Base-by-base conservation (phyloP, 2,888 invertebrate species). In the Phlogophora meticulosa region DNA sequence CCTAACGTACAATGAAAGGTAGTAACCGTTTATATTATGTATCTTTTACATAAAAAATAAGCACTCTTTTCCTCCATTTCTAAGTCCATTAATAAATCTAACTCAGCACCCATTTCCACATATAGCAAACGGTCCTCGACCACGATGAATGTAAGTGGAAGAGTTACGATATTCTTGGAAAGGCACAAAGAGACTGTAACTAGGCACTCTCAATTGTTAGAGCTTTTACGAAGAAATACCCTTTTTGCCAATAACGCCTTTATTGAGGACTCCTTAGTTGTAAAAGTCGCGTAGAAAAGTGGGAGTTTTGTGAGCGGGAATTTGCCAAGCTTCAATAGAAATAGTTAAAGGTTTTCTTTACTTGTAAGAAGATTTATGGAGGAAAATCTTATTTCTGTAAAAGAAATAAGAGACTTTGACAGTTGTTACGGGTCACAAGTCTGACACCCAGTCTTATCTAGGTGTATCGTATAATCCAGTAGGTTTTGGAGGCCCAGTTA, bases 161-260 rank as follows among this genome's bases (percentile, higher is more conserved):
- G 58, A 55, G 56, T 69, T 72, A 70, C 58, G 60, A 69, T 66
- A 45, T 52, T 60, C 56, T 10, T 20, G 28, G 57, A 74, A 63
- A 71, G 32, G 45, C 51, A 52, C 58, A 62, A 72, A 75, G 49
- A 65, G 71, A 66, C 51, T 53, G 62, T 66, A 60, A 53, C 65
- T 58, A 32, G 49, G 55, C 42, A 63, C 53, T 66, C 48, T n/a
- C 66, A 32, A 69, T 72, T 72, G 72, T 78, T 57, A 59, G 15
- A 64, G 52, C 49, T 72, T 76, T 73, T 67, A 56, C 64, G 15
- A 34, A 56, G 65, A 72, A 75, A 69, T 55, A 60, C 53, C 63
- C 49, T 72, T 72, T 73, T 69, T 42, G 45, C 52, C 76, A 66
- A 68, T 80, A 75, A 71, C 58, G 51, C 62, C 9, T 58, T 65